Conservation (phyloP, 37 sponge, comb jelly and placozoan genomes). For the Chondrosia reniformis region DNA sequence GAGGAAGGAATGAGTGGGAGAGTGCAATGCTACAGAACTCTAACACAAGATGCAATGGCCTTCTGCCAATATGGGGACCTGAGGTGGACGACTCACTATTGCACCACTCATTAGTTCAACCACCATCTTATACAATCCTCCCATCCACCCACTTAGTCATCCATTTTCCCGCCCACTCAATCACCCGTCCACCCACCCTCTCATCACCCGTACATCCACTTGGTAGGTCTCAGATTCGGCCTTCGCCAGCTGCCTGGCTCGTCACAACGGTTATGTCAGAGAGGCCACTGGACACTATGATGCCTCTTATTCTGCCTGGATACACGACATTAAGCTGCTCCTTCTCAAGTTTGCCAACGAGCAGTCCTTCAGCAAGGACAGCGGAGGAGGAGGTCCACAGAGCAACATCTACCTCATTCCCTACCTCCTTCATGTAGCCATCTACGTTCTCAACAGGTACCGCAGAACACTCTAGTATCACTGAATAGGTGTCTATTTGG, state of each 20-base stretch:
- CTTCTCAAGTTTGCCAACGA: slow-evolving; percentile 80
- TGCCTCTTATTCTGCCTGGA: slow-evolving; percentile 49
- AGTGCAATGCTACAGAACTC: slow-evolving; percentile 90
- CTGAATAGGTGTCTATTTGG: too few relatives aligned
- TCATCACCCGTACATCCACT: neutral
- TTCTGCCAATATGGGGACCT: slow-evolving; percentile 94
- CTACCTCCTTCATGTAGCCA: slow-evolving; percentile 69
- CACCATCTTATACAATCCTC: too few relatives aligned
- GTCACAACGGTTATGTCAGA: slow-evolving; percentile 68
- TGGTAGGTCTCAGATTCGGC: slow-evolving; percentile 55
- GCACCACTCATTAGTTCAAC: too few relatives aligned
- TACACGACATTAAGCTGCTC: slow-evolving; percentile 74
- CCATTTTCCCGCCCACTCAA: too few relatives aligned
- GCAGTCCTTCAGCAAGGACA: slow-evolving; percentile 88
- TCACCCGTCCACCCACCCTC: neutral
- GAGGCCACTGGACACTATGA: slow-evolving; percentile 75
- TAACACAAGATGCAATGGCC: slow-evolving; percentile 91
- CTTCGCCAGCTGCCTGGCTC: slow-evolving; percentile 59
- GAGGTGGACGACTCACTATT: too few relatives aligned
- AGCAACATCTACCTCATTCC: slow-evolving; percentile 85
- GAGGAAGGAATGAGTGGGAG: slow-evolving; percentile 91
- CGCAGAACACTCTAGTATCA: neutral
- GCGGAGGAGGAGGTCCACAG: slow-evolving; percentile 90
- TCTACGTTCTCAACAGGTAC: slow-evolving; percentile 74
- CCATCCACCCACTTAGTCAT: too few relatives aligned